Evolutionary conservation across 2,797 vertebrate species (phyloP).

Genomic region (Pipistrellus pipistrellus): DNA sequence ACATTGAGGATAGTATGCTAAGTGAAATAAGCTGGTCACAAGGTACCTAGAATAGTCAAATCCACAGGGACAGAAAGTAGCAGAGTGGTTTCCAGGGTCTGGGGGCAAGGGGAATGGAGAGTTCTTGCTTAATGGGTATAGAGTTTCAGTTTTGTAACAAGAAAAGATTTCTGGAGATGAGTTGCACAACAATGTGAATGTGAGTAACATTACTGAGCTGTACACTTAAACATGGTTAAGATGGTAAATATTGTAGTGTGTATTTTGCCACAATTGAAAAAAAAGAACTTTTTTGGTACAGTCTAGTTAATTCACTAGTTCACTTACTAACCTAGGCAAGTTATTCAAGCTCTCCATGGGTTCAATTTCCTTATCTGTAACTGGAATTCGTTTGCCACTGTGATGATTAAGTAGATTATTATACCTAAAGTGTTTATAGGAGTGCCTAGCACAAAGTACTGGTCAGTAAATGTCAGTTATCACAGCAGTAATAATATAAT

Average conservation of each 20-base stretch:
- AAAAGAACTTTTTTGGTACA: neutral
- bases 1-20: neutral
- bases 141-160: conserved; percentile 24
- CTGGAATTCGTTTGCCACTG: neutral
- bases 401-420: conserved; percentile 29
- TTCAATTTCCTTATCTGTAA: conserved; percentile 47
- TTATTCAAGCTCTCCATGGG: neutral
- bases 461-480: neutral
- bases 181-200: neutral
- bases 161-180: neutral
- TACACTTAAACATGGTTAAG: neutral
- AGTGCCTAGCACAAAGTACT: neutral
- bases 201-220: neutral
- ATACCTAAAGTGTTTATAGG: conserved; percentile 21
- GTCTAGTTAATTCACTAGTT: conserved; percentile 22
- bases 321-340: conserved; percentile 7
- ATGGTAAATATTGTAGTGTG: neutral
- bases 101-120: too few relatives aligned
- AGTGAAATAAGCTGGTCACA: neutral
- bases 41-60: neutral
- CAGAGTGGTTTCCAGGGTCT: neutral
- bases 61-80: neutral
- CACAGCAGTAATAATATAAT: neutral
- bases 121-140: neutral
- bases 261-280: neutral